phyloP scores from a whole-genome alignment of 2,888 invertebrate species.

The Anorthoa munda region DNA sequence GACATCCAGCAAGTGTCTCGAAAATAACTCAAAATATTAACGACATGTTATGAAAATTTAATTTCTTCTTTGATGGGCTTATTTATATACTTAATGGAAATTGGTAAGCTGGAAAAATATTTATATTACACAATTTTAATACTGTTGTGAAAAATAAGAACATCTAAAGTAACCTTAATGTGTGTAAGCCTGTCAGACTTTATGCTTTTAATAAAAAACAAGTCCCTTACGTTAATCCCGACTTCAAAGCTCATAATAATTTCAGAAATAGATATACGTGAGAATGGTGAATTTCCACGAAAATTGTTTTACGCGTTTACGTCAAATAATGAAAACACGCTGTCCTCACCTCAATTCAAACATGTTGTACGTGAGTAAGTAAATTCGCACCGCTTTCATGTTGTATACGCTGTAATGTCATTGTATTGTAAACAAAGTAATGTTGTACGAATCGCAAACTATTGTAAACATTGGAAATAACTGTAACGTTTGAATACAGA shows the following conservation, averaged over 20 bases:
- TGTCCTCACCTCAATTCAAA: conserved; percentile 55
- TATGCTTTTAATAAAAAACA: conserved; percentile 34
- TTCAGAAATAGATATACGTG: conserved; percentile 36
- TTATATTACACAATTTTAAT: conserved; percentile 23
- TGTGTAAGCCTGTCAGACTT: conserved; percentile 14
- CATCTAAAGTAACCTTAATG: conserved; percentile 27
- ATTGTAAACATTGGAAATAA: conserved; percentile 63
- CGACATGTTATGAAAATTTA: conserved; percentile 53
- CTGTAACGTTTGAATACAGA: conserved; percentile 69
- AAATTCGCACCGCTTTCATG: conserved; percentile 48
- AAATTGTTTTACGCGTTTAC: conserved; percentile 42
- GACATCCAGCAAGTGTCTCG: conserved; percentile 63
- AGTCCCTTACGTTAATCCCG: conserved; percentile 26
- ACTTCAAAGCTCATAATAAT: conserved; percentile 43
- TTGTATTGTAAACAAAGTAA: conserved; percentile 60
- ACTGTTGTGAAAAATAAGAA: conserved; percentile 33
- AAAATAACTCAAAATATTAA: conserved; percentile 53
- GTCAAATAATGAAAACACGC: conserved; percentile 46
- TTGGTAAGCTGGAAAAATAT: conserved; percentile 18
- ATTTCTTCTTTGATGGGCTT: conserved; percentile 44
- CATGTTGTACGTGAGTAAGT: conserved; percentile 27
- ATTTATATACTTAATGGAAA: conserved; percentile 41
- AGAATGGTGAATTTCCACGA: conserved; percentile 39
- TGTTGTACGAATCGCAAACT: conserved; percentile 54
- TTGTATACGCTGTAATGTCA: conserved; percentile 54